Evolutionary conservation across 2,888 invertebrate genomes (phyloP), one percentile per base, ranked within the genome.

Genomic region (Mechanitis mazaeus): DNA sequence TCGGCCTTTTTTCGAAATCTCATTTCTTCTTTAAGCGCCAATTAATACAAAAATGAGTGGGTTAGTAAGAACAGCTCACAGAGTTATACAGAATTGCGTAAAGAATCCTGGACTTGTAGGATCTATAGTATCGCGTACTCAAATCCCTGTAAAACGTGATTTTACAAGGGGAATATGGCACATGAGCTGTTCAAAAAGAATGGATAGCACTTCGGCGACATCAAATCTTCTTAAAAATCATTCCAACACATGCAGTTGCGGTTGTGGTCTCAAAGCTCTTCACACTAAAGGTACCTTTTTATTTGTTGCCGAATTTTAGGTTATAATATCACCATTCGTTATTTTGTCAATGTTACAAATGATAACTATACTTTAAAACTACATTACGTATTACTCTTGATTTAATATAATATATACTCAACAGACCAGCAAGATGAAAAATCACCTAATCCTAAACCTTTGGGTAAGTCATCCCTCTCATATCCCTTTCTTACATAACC

Each of bases 151-250:
- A 56, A 93, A 93, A 80, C 91, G 92, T 73, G 94, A 94, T 81
- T 91, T 93, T 68, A 92, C 93, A 0, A 89, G 95, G 69, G 93
- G 93, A 70, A 85, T 95, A 74, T 95, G 94, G 94, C 93, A 94
- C 91, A 93, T 94, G 93, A 93, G 86, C 75, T 83, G 84, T 68
- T 86, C 88, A 20, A 85, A 84, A 61, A 80, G 84, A 60, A 66
- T 87, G 63, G 84, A 85, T 69, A 84, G 85, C 42, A 70, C 79
- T 42, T 68, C 77, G 9, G 71, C 77, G 1, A 71, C 82, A 28
- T 78, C 87, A 12, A 75, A 81, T 33, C 83, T 88, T 28, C 83
- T 92, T 28, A 88, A 91, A 67, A 92, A 91, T 64, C 92, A 93
- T 70, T 92, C 92, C 72, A 87, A 92, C 69, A 85, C 92, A 47